Base-by-base conservation (phyloP, 2,888 invertebrate genomes). In the Lycocerus yunnanus region DNA sequence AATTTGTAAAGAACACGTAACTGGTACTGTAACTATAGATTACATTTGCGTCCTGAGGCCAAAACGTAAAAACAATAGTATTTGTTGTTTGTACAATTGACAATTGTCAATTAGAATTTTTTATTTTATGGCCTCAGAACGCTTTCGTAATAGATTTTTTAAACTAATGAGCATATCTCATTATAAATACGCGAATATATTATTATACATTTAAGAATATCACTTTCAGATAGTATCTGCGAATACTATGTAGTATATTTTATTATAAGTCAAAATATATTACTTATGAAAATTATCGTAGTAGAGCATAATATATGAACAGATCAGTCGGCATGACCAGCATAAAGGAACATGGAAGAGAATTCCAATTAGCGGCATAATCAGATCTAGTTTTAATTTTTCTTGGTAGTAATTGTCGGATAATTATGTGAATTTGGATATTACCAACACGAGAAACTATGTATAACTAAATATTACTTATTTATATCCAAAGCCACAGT, bases 361-460 rank as follows among this genome's bases (percentile, higher is more conserved):
- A 20, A 68, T 18, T 68, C 58, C 68, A 68, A 68, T 68, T 68
- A 68, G 16, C 68, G n/a, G 43, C 43, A 43, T n/a, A 43, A 43
- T 43, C 43, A 43, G 43, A 43, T 43, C 43, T 43, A 43, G 43
- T 43, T 43, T 43, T 43, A 43, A 43, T 43, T n/a, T 43, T 43
- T 43, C 43, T n/a, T 11, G 13, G 3, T 27, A 13, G 3, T 15
- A 24, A 68, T 43, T 43, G 16, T 68, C 58, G n/a, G 13, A 18
- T 69, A 69, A 69, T 69, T 63, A 69, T 63, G 15, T 27, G 18
- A 69, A 69, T 69, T 69, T 69, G 43, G 63, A 61, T 61, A 69
- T 21, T 27, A 13, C 10, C 15, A 27, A 27, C 24, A 21, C n/a
- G n/a, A 43, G 43, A n/a, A 43, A n/a, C n/a, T n/a, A 5, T 43